Evolutionary conservation across 2,888 invertebrate species (phyloP).

Genomic region (Aphidius colemani): DNA sequence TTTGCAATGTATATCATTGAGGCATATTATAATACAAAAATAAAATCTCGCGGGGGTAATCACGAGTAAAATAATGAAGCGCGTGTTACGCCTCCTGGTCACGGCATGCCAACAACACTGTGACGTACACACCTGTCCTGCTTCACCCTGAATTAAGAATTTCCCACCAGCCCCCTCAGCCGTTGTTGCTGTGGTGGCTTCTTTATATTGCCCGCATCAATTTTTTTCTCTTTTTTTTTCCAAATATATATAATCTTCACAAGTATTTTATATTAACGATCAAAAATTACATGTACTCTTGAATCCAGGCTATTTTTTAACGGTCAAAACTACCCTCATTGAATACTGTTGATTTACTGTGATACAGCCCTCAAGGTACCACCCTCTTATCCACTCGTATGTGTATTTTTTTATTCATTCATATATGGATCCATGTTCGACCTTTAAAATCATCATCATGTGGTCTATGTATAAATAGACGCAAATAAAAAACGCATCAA

Average conservation of each 20-base stretch:
- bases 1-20: background rate
- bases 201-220: constrained; percentile 31
- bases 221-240: constrained; percentile 1
- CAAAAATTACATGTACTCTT: background rate
- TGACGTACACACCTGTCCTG: constrained; percentile 47
- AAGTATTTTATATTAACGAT: no score
- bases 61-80: constrained; percentile 29
- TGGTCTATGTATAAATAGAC: background rate
- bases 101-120: constrained; percentile 26
- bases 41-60: constrained; percentile 23
- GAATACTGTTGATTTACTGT: constrained; percentile 30
- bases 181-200: constrained; percentile 3
- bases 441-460: background rate
- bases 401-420: background rate
- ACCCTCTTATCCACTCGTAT: constrained; percentile 18
- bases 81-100: constrained; percentile 33
- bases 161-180: background rate
- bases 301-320: constrained; percentile 41
- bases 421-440: no score
- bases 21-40: constrained; percentile 6
- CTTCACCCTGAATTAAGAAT: background rate
- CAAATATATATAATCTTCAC: background rate
- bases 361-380: constrained; percentile 36
- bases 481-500: background rate
- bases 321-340: constrained; percentile 55